Base-by-base conservation (phyloP, 2,888 invertebrate species). In the Boloria selene region DNA sequence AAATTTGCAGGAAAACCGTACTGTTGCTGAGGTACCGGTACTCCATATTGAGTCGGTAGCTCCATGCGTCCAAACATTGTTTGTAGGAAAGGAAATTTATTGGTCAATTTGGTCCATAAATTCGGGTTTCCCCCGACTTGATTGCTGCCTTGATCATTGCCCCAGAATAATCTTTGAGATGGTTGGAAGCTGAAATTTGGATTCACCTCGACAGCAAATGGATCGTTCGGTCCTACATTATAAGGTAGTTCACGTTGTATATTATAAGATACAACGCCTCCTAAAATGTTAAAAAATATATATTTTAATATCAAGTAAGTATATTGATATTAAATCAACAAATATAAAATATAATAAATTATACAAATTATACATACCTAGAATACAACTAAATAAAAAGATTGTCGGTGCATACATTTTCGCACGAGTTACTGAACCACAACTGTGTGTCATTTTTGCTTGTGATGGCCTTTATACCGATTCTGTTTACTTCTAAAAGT, bases 401-500 rank as follows among this genome's bases (percentile, higher is more conserved):
- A 79, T 78, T 73, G 82, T 74, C 73, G 77, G 77, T 77, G 86
- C 79, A 84, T 90, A 84, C 92, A 92, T 92, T 85, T 86, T 91
- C 82, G 79, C 80, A 75, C 78, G 81, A 79, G 80, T 85, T 79
- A 77, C 82, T 84, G 81, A 83, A 83, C 81, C 80, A 75, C 80
- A 83, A 91, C 90, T 92, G 92, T 80, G 85, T 76, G 73, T 75
- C 81, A 84, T 86, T 86, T 85, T 85, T 82, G 84, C 78, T 79
- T 80, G 89, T 86, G 85, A 86, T 88, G 81, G 82, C 82, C 86
- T 92, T 91, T 92, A 92, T 92, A 92, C 89, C 86, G 81, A 85
- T 79, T 81, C 86, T 90, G 88, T 91, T 90, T 90, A 82, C 84
- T 87, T 86, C 92, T 82, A 90, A 90, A 88, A 84, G 87, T 79